Evolutionary conservation across 2,888 invertebrate genomes (phyloP).

Genomic region (Chouioia cunea): DNA sequence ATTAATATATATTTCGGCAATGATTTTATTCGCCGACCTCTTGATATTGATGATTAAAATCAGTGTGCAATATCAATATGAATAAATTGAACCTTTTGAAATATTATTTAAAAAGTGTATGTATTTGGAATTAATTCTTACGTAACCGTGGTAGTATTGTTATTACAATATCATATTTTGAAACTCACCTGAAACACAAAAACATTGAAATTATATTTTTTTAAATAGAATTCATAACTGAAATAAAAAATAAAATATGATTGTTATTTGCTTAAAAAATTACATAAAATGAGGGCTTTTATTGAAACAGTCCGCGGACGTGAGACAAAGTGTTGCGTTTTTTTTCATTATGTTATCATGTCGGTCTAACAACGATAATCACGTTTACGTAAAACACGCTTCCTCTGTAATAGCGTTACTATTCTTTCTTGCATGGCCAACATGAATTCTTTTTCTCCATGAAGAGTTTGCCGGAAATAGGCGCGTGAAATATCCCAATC

Average conservation of each 20-base stretch:
- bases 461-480: conserved; percentile 7
- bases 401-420: no score
- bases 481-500: background rate
- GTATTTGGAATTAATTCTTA: background rate
- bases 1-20: background rate
- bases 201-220: background rate
- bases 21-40: background rate
- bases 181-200: conserved; percentile 1
- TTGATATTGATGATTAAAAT: background rate
- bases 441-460: conserved; percentile 20
- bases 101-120: background rate
- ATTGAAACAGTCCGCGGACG: no score
- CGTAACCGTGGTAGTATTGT: background rate
- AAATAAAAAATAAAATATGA: no score
- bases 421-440: no score
- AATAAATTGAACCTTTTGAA: no score
- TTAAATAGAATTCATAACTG: no score
- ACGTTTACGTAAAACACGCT: no score
- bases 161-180: background rate
- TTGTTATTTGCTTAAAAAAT: no score
- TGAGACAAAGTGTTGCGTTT: no score
- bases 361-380: no score
- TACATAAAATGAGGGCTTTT: no score
- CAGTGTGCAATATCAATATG: background rate
- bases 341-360: no score